phyloP scores from a whole-genome alignment of 2,113 vertebrate species.

The Cebus imitator region DNA sequence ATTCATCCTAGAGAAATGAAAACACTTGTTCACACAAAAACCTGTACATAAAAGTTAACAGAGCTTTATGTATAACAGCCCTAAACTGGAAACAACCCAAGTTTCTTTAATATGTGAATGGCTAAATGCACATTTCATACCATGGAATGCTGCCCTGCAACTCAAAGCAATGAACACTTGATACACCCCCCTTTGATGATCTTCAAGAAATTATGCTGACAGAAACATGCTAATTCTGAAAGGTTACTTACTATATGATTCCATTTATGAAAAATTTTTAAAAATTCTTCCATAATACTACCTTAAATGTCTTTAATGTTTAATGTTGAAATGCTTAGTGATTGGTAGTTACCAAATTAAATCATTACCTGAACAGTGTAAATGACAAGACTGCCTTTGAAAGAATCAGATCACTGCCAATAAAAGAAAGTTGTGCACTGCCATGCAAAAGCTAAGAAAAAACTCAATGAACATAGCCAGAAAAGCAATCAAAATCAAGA shows the following conservation, averaged over 20 bases:
- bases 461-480: not conserved
- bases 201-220: not conserved
- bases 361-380: not conserved
- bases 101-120: not conserved
- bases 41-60: not conserved
- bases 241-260: not conserved
- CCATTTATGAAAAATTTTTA: not conserved
- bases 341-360: not conserved
- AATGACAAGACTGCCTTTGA: not conserved
- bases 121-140: not conserved
- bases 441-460: not conserved
- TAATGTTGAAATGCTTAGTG: not conserved
- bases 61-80: not conserved
- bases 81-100: not conserved
- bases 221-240: not conserved
- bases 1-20: not conserved
- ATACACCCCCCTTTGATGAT: not conserved
- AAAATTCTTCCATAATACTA: not conserved
- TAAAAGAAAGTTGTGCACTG: not conserved
- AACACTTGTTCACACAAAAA: not conserved
- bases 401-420: not conserved
- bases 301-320: not conserved
- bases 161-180: not conserved
- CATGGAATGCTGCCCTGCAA: not conserved
- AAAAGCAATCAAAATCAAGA: not conserved